A percentile compares a stretch with the other conserved stretches of the same genome.
Evolutionary conservation across 2,797 vertebrate genomes (phyloP).

Genomic region (Urophycis tenuis): DNA sequence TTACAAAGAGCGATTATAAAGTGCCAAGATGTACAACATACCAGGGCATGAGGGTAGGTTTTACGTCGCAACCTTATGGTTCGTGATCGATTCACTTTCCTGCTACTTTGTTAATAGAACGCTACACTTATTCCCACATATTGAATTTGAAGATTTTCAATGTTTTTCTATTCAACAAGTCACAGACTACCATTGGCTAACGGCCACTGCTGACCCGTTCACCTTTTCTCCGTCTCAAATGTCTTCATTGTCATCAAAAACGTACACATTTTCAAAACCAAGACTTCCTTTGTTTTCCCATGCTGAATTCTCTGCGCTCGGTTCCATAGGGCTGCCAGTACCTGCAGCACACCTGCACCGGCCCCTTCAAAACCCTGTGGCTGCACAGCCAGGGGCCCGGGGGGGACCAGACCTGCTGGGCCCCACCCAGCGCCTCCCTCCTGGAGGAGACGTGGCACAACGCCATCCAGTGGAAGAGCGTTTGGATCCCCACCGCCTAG

Average conservation of each 20-base stretch:
- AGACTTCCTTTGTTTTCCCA: background rate
- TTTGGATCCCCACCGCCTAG: constrained; percentile 74
- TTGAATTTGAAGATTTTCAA: too few species aligned
- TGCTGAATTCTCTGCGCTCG: background rate
- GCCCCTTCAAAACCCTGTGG: constrained; percentile 64
- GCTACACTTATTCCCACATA: too few species aligned
- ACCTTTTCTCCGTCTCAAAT: too few species aligned
- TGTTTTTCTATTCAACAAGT: background rate
- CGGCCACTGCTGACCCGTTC: too few species aligned
- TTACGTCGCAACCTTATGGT: background rate
- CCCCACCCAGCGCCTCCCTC: constrained; percentile 37
- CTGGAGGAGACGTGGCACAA: constrained; percentile 70
- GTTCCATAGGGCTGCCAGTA: constrained; percentile 68
- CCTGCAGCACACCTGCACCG: constrained; percentile 66
- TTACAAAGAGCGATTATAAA: too few species aligned
- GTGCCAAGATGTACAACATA: too few species aligned
- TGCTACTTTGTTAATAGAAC: background rate
- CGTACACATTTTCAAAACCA: too few species aligned
- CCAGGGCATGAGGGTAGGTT: too few species aligned
- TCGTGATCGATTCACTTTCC: background rate
- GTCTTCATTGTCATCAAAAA: too few species aligned
- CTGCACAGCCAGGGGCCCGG: constrained; percentile 52
- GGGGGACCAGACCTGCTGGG: constrained; percentile 45
- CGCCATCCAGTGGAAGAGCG: constrained; percentile 72
- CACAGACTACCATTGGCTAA: background rate